A percentile compares a stretch with the other conserved stretches of the same genome.
These are phyloP conservation scores for Ceramica pisi DNA, from an alignment of 2,888 invertebrate genomes.

Conservation along the genomic window DNA sequence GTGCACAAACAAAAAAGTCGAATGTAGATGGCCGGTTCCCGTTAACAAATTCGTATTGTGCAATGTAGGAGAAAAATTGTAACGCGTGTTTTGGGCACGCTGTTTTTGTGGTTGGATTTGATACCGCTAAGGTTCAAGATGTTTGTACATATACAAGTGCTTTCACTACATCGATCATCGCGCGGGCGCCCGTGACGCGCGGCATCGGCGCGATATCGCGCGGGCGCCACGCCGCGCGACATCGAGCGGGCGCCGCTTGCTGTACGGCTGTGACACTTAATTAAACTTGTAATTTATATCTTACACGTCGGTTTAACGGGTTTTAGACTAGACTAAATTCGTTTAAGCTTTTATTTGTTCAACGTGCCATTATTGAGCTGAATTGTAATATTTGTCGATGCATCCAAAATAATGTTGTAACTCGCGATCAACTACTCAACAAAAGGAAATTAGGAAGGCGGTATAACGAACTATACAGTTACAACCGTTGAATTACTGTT, in stretches of 20 bases:
- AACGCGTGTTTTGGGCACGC: constrained; percentile 85
- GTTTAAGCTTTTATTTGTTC: background rate
- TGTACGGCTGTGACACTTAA: constrained; percentile 69
- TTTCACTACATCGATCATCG: constrained; percentile 87
- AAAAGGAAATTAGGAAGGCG: constrained; percentile 21
- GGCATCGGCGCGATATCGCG: constrained; percentile 34
- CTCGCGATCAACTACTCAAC: background rate
- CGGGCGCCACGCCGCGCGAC: constrained; percentile 34
- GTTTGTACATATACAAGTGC: constrained; percentile 82
- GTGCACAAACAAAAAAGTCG: constrained; percentile 90
- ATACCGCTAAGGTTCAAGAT: constrained; percentile 84
- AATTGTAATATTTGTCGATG: background rate
- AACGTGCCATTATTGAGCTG: background rate
- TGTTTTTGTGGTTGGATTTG: constrained; percentile 84
- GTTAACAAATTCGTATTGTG: constrained; percentile 91
- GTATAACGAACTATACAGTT: constrained; percentile 49
- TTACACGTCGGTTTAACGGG: constrained; percentile 55
- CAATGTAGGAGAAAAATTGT: constrained; percentile 90
- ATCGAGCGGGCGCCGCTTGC: constrained; percentile 11
- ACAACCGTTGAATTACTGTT: constrained; percentile 61
- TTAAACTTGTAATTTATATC: constrained; percentile 72
- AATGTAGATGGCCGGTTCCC: constrained; percentile 89
- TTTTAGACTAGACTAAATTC: constrained; percentile 52
- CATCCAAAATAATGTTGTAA: background rate
- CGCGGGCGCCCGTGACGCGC: constrained; percentile 49